Evolutionary conservation across 1,140 invertebrate species (phyloP), one percentile per base, ranked within the genome.

Genomic region (Stenopsyche tienmushanensis): DNA sequence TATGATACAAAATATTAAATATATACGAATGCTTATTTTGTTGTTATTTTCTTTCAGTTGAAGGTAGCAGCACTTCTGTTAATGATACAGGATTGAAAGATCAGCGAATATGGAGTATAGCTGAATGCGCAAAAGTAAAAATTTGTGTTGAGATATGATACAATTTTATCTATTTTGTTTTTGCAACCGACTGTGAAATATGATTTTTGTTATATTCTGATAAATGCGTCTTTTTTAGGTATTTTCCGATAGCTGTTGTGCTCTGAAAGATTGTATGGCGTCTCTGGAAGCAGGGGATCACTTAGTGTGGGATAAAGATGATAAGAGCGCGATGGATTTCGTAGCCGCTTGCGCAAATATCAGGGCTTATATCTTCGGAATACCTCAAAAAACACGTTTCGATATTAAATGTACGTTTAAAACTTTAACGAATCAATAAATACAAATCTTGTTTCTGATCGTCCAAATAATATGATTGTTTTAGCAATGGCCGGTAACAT

Each of bases 261-360:
- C 80, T 9, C 76, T 98, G 2, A 90, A 89, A 73, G 75, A 84
- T 24, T 82, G 85, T 34, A 79, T 91, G 23, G 75, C 83, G 26
- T 75, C 77, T 39, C 78, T 86, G 9, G 76, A 83, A 1, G 83
- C 84, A 7, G 85, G 82, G 25, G 88, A 92, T 71, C 88, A 89
- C 72, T 82, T 99, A 0, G 86, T 94, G 21, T 99, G 96, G 96
- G 97, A 99, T 76, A 99, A 99, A 78, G 97, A 99, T 81, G 95
- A 99, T 76, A 88, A 91, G 65, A 79, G 85, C 65, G 88, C 92
- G 0, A 94, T 99, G 92, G 90, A 99, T 78, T 99, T 99, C 83
- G 96, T 99, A 1, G 90, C 95, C 0, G 87, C 94, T 1, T 95
- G 94, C 77, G 89, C 96, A 0, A 99, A 99, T 77, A 90, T 99